Evolutionary conservation across 53 echinoderm and acorn worm genomes (phyloP).

Genomic region (Henricia sp.): DNA sequence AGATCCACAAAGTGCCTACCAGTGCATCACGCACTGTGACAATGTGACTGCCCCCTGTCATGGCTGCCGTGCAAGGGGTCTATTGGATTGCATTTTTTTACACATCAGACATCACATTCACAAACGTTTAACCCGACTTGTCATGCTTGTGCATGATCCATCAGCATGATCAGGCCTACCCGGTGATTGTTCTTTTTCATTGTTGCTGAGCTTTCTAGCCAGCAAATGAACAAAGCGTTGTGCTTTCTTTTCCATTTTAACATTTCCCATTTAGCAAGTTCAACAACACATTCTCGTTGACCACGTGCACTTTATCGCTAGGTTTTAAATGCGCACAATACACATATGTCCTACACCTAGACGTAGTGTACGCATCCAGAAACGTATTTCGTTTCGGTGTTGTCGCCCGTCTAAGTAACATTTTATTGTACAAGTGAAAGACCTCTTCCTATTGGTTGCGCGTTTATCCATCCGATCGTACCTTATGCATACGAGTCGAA

Average conservation of each 20-base stretch:
- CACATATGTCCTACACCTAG: not conserved
- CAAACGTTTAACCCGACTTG: too few species aligned
- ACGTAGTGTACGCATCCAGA: not conserved
- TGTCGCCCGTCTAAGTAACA: constrained; percentile 34
- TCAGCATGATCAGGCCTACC: not conserved
- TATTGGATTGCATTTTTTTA: too few species aligned
- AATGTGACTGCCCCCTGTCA: too few species aligned
- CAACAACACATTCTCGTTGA: not conserved
- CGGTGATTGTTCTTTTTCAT: constrained; percentile 27
- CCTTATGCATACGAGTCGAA: too few species aligned
- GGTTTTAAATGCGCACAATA: not conserved
- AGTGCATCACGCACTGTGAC: too few species aligned
- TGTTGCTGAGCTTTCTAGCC: constrained; percentile 44
- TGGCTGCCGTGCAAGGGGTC: too few species aligned
- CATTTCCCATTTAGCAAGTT: constrained; percentile 8
- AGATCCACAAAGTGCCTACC: too few species aligned
- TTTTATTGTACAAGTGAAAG: constrained; percentile 6
- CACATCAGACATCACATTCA: too few species aligned
- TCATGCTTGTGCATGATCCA: not conserved
- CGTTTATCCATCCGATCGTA: too few species aligned
- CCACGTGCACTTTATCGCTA: not conserved
- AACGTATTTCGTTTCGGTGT: not conserved
- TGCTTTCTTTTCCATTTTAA: constrained; percentile 71
- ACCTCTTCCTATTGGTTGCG: not conserved
- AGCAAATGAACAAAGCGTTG: constrained; percentile 62